Evolutionary conservation across 92 coral and sea anemone genomes (phyloP).

Genomic region (Porites divaricata): DNA sequence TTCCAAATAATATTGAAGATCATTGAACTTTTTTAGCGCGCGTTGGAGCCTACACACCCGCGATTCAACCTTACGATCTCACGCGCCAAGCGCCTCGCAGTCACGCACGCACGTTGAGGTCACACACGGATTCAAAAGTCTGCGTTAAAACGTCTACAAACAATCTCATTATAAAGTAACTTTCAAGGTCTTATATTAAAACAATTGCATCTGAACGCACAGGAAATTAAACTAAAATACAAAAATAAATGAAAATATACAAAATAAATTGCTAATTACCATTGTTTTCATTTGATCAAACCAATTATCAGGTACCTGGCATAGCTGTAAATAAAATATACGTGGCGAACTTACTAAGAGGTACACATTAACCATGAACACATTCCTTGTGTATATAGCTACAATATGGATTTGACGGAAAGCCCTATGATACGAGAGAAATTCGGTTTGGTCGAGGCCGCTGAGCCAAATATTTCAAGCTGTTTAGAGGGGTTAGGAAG

Average conservation of each 20-base stretch:
- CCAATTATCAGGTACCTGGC: not conserved
- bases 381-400: not conserved
- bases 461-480: constrained; percentile 5
- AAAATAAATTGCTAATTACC: not conserved
- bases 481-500: constrained; percentile 17
- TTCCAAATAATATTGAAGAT: too few relatives aligned
- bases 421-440: constrained; percentile 14
- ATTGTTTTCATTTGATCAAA: not conserved
- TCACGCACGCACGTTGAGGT: too few relatives aligned
- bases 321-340: not conserved
- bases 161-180: too few relatives aligned
- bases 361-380: too few relatives aligned
- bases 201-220: not conserved
- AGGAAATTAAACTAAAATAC: not conserved
- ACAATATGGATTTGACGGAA: not conserved
- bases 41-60: too few relatives aligned
- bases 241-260: not conserved
- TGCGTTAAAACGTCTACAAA: too few relatives aligned
- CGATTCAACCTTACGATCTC: too few relatives aligned
- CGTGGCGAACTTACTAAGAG: too few relatives aligned
- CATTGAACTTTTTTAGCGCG: too few relatives aligned
- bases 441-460: not conserved
- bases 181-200: too few relatives aligned
- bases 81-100: too few relatives aligned
- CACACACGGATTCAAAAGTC: too few relatives aligned